These are phyloP conservation scores for Drosophila biarmipes DNA, from an alignment of 1,140 invertebrate genomes.

Conservation along the genomic window DNA sequence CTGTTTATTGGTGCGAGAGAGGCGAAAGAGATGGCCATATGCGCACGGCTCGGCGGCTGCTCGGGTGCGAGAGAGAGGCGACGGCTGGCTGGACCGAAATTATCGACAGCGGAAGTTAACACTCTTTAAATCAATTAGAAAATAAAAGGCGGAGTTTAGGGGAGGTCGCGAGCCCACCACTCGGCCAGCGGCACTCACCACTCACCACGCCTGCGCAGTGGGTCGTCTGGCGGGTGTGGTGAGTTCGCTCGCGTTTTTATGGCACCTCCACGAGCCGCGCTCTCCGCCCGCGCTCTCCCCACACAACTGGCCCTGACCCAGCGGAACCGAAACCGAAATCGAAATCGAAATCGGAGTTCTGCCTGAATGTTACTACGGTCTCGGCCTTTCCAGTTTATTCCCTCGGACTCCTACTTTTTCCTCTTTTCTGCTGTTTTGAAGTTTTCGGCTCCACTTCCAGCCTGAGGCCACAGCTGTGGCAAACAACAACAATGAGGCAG, in stretches of 20 bases:
- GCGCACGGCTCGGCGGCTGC: constrained; percentile 10
- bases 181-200: constrained; percentile 13
- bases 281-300: constrained; percentile 13
- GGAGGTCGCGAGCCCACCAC: constrained; percentile 37
- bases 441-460: background rate
- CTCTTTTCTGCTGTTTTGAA: background rate
- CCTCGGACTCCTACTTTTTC: constrained; percentile 1
- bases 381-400: constrained; percentile 8
- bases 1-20: constrained; percentile 78
- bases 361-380: constrained; percentile 31
- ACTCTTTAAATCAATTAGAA: constrained; percentile 84
- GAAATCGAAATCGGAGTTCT: constrained; percentile 14
- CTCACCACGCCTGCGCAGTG: constrained; percentile 32
- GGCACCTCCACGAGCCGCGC: constrained; percentile 36
- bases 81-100: constrained; percentile 67
- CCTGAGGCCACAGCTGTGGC: constrained; percentile 30
- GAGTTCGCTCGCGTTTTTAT: constrained; percentile 61
- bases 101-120: constrained; percentile 84
- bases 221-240: constrained; percentile 53
- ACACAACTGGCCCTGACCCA: constrained; percentile 26
- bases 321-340: background rate
- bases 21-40: constrained; percentile 55
- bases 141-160: constrained; percentile 83
- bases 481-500: constrained; percentile 37
- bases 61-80: constrained; percentile 51